A percentile compares a stretch with the other conserved stretches of the same genome.
These are phyloP conservation scores for Sarcophaga peregrina DNA, from an alignment of 1,140 invertebrate genomes.

Conservation along the genomic window DNA sequence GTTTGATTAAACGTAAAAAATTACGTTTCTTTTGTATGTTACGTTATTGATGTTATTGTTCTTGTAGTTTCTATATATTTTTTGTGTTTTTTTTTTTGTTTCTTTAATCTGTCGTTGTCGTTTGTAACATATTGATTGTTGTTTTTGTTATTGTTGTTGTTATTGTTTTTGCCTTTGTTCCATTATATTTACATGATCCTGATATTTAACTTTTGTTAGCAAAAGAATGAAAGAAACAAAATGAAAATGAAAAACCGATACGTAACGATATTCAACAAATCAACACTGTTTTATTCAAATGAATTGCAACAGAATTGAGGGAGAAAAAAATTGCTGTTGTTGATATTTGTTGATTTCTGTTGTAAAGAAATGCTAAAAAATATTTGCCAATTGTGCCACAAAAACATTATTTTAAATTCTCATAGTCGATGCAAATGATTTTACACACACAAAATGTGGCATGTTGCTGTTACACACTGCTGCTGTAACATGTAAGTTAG, in stretches of 20 bases:
- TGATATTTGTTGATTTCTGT: too few species aligned
- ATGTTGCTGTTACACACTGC: background rate
- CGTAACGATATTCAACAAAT: slow-evolving; percentile 43
- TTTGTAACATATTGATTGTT: background rate
- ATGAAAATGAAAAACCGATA: background rate
- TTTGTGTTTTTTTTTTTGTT: too few species aligned
- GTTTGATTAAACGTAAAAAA: slow-evolving; percentile 16
- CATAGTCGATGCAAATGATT: background rate
- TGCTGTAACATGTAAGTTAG: background rate
- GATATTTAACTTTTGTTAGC: background rate
- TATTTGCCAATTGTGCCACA: too few species aligned
- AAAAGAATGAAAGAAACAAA: background rate
- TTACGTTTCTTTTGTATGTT: background rate
- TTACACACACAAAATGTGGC: background rate
- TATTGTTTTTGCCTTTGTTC: background rate
- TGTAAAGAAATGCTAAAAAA: too few species aligned
- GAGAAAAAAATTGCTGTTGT: too few species aligned
- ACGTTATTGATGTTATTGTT: too few species aligned
- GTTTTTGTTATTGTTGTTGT: background rate
- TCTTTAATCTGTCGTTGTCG: too few species aligned
- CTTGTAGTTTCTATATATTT: too few species aligned
- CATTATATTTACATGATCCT: slow-evolving; percentile 22
- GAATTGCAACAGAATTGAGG: background rate
- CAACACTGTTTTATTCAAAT: slow-evolving; percentile 30
- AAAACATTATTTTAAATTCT: too few species aligned